Percentiles rank a stretch among this genome's conserved stretches.
Conservation (phyloP, 2,113 vertebrate species). For the Microcebus ravelobensis region DNA sequence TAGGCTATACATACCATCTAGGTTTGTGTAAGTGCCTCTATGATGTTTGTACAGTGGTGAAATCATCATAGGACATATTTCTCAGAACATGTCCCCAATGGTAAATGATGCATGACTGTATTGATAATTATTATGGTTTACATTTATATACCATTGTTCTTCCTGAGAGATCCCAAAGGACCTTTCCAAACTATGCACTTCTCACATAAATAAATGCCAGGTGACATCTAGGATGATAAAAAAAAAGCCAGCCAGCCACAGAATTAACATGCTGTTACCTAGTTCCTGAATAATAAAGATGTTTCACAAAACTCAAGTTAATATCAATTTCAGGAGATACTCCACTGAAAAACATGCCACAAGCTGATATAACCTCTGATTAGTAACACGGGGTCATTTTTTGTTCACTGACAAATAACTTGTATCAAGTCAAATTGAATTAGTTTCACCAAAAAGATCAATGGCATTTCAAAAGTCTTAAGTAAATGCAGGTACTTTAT, state of each 20-base stretch:
- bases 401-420: slow-evolving; percentile 40
- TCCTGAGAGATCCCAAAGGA: slow-evolving; percentile 2
- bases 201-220: slow-evolving; percentile 42
- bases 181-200: neutral
- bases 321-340: neutral
- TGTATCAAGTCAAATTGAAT: slow-evolving; percentile 51
- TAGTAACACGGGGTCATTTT: slow-evolving; percentile 22
- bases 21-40: neutral
- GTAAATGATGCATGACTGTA: neutral
- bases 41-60: neutral
- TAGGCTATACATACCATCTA: neutral
- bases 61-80: neutral
- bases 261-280: slow-evolving; percentile 36
- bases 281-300: slow-evolving; percentile 27
- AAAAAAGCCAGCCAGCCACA: neutral
- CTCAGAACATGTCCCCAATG: neutral
- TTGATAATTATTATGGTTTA: slow-evolving; percentile 45
- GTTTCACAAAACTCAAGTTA: neutral
- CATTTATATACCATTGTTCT: neutral
- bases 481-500: slow-evolving; percentile 20
- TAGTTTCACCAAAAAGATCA: slow-evolving; percentile 51
- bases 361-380: slow-evolving; percentile 14
- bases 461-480: neutral
- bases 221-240: neutral
- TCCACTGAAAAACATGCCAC: neutral